Base-by-base conservation (phyloP, 2,888 invertebrate genomes). In the Drosophila heteroneura region DNA sequence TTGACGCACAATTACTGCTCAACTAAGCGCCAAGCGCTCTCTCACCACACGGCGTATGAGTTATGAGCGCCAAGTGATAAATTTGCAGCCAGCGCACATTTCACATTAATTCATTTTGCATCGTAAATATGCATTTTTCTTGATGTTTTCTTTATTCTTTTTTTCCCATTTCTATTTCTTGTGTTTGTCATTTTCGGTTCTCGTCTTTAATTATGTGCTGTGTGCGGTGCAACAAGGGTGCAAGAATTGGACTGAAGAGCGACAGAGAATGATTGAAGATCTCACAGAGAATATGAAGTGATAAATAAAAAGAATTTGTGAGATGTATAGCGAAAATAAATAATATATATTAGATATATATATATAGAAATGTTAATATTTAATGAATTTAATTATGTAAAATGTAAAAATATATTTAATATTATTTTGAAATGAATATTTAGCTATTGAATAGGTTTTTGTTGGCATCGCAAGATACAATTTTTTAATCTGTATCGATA, bases 1-100 rank as follows among this genome's bases (percentile, higher is more conserved):
- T 83, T 85, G 81, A 83, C 77, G 86, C 86, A 83, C 76, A 81
- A 86, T 88, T 86, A 82, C 86, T 81, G 82, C 69, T 72, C 69
- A 86, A 83, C 86, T 78, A 85, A 77, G 89, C 83, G 89, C 86
- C 83, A 86, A 85, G 74, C 28, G 53, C 26, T 26, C 60, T 22
- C 22, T 69, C 57, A 60, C 74, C 72, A 79, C 85, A 66, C 70
- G 88, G 82, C 80, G 85, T 76, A 80, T 85, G 85, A 85, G 85
- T 88, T 85, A 85, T 85, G 86, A 85, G 74, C 68, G 74, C 35
- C 70, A 67, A 79, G 71, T 80, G 82, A 82, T 80, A 82, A 74
- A 82, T 82, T 68, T 77, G 74, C 70, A 75, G 69, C 77, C 56
- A 70, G 82, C 74, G 65, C 35, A 35, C 35, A 35, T 35, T 14